Percentiles rank a stretch among this genome's conserved stretches.
Evolutionary conservation across 2,888 invertebrate genomes (phyloP).

Genomic region (Limnephilus auricula): DNA sequence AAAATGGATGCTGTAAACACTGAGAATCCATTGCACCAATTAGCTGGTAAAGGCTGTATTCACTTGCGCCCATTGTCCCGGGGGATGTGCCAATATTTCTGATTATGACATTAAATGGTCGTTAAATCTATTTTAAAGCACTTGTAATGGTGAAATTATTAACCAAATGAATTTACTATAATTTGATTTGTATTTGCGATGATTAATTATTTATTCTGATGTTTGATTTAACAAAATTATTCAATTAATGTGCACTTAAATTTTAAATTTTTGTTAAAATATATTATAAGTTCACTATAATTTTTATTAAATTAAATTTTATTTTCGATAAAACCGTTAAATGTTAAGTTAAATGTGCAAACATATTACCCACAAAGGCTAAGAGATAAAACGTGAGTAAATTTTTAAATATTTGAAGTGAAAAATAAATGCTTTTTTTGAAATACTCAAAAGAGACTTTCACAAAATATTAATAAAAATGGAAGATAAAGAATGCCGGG

Average conservation of each 20-base stretch:
- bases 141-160: not conserved
- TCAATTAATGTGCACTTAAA: not conserved
- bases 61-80: not conserved
- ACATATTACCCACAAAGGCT: too few relatives aligned
- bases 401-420: too few relatives aligned
- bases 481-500: too few relatives aligned
- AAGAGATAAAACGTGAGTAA: too few relatives aligned
- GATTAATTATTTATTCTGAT: not conserved
- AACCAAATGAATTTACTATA: not conserved
- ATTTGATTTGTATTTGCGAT: not conserved
- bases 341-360: too few relatives aligned
- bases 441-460: too few relatives aligned
- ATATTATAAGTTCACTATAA: not conserved
- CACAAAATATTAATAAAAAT: too few relatives aligned
- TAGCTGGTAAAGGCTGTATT: not conserved
- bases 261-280: too few relatives aligned
- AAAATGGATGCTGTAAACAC: slow-evolving; percentile 15
- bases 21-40: slow-evolving; percentile 28
- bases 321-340: too few relatives aligned
- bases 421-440: too few relatives aligned
- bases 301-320: not conserved
- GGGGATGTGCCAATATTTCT: not conserved
- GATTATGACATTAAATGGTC: not conserved
- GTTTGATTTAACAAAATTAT: not conserved
- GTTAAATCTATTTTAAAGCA: not conserved